phyloP scores from a whole-genome alignment of 2,888 invertebrate genomes.

The Lepidocyrtoides sp. region DNA sequence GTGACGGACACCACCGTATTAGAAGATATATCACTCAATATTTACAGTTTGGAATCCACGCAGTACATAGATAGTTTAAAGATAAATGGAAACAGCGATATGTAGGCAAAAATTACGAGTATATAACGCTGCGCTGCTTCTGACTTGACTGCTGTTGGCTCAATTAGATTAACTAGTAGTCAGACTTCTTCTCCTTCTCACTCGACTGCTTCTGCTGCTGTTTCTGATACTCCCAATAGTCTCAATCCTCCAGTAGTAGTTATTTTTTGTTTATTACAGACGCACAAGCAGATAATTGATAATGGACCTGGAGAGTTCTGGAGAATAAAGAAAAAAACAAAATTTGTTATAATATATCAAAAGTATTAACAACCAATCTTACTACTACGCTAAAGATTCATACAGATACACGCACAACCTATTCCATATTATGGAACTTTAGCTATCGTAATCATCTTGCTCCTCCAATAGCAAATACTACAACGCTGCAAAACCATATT shows the following conservation, averaged over 20 bases:
- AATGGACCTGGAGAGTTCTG: conserved; percentile 47
- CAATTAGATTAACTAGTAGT: conserved; percentile 24
- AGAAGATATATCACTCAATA: background rate
- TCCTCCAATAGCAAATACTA: background rate
- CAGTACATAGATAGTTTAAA: background rate
- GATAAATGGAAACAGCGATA: conserved; percentile 4
- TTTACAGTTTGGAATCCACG: background rate
- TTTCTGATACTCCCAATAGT: background rate
- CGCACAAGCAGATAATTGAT: conserved; percentile 3
- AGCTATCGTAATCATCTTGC: background rate
- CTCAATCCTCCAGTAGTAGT: too few relatives aligned
- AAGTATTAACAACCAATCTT: conserved; percentile 8
- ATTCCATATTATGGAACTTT: background rate
- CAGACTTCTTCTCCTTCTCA: background rate
- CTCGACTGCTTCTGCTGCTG: background rate
- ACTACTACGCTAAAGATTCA: background rate
- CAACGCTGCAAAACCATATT: background rate
- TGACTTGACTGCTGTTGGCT: background rate
- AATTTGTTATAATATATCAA: background rate
- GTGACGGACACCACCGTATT: too few relatives aligned
- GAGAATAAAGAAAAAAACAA: conserved; percentile 20
- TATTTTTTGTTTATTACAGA: background rate
- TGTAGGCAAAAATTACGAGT: background rate
- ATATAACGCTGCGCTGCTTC: background rate
- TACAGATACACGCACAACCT: background rate